Evolutionary conservation across 2,113 vertebrate genomes (phyloP).

Genomic region (Calonectris borealis): DNA sequence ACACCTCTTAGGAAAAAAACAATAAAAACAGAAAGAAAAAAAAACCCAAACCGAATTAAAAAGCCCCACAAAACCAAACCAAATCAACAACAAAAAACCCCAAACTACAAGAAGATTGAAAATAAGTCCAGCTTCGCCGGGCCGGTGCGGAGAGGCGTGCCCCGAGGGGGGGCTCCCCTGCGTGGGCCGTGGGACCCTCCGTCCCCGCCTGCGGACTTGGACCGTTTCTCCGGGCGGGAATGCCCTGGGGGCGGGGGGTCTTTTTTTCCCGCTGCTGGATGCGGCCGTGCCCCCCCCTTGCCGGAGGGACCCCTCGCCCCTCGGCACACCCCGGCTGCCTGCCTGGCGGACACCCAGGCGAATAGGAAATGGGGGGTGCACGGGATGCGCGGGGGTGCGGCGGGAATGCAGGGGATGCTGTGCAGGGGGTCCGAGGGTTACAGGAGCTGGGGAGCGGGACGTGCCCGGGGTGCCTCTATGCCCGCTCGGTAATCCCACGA

Average conservation of each 20-base stretch:
- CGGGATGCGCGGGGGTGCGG: neutral
- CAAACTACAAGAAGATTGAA: neutral
- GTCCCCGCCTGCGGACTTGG: neutral
- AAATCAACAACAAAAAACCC: accelerated
- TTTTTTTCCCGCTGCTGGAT: no score
- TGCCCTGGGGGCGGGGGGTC: accelerated
- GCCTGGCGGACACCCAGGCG: neutral
- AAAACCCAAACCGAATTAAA: neutral
- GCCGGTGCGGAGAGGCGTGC: accelerated
- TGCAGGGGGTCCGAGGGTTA: no score
- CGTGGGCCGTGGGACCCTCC: neutral
- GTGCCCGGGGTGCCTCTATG: neutral
- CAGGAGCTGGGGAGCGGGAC: neutral
- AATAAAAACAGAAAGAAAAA: neutral
- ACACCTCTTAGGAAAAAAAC: neutral
- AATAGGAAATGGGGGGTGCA: accelerated
- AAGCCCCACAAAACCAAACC: neutral
- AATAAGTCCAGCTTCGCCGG: neutral
- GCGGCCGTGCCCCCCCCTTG: neutral
- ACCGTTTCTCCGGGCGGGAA: neutral
- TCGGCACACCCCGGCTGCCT: neutral
- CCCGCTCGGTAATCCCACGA: neutral
- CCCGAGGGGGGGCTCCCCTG: no score
- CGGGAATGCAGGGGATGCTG: neutral
- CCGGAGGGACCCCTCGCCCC: neutral